These are phyloP conservation scores for Lasioglossum calceatum DNA, from an alignment of 2,888 invertebrate genomes.

Conservation along the genomic window DNA sequence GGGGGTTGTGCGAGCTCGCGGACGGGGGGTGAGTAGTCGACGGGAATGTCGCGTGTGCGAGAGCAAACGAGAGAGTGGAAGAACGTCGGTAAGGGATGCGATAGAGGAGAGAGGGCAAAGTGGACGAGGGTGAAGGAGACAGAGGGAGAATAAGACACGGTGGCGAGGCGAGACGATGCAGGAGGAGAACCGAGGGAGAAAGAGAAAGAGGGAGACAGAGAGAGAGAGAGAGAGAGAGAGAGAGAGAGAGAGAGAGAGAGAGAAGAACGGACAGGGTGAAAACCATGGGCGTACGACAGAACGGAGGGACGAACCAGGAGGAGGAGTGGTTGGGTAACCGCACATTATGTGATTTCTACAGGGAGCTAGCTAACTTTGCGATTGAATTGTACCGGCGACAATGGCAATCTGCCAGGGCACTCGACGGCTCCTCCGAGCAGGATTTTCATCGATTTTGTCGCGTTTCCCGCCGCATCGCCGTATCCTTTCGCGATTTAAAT, in stretches of 20 bases:
- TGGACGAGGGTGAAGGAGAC: slow-evolving; percentile 6
- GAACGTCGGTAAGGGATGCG: neutral
- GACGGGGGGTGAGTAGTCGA: too few species aligned
- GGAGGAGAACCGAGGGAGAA: neutral
- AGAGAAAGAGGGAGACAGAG: slow-evolving; percentile 44
- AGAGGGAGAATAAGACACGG: slow-evolving; percentile 8
- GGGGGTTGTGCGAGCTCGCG: slow-evolving; percentile 1
- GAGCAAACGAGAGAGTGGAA: neutral
- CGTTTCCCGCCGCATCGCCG: slow-evolving; percentile 47
- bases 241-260: slow-evolving; percentile 39
- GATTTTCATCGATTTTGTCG: slow-evolving; percentile 71
- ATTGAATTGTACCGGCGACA: slow-evolving; percentile 83
- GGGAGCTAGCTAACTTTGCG: slow-evolving; percentile 83
- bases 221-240: slow-evolving; percentile 27
- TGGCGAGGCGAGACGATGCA: slow-evolving; percentile 9
- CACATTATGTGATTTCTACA: slow-evolving; percentile 84
- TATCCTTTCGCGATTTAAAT: slow-evolving; percentile 40
- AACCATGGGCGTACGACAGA: slow-evolving; percentile 46
- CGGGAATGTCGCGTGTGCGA: neutral
- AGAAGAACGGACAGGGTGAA: slow-evolving; percentile 41
- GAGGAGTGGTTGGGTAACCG: slow-evolving; percentile 77
- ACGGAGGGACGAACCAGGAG: slow-evolving; percentile 46
- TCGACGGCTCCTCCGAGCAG: slow-evolving; percentile 68
- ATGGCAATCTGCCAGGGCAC: slow-evolving; percentile 82
- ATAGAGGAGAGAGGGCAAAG: neutral